These are phyloP conservation scores for Nothobranchius kuhntae DNA, from an alignment of 2,113 vertebrate species.

Conservation along the genomic window DNA sequence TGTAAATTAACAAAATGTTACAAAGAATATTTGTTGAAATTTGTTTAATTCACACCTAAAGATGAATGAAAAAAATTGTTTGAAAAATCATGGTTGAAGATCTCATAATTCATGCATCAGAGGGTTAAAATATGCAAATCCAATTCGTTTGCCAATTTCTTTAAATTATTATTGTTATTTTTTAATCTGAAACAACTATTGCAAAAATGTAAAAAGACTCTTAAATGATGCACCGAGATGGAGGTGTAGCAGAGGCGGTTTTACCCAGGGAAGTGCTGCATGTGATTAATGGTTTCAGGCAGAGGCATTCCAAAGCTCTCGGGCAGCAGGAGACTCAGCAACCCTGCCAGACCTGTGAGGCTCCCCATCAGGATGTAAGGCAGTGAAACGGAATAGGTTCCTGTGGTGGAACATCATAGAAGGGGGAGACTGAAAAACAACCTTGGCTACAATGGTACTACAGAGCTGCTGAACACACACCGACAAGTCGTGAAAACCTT, in stretches of 20 bases:
- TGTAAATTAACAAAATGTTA: no score
- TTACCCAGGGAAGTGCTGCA: slow-evolving; percentile 88
- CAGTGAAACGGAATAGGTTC: slow-evolving; percentile 82
- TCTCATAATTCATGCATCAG: no score
- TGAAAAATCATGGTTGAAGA: no score
- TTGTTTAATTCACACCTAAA: no score
- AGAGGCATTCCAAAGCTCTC: slow-evolving; percentile 85
- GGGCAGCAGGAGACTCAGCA: slow-evolving; percentile 90
- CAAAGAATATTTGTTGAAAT: no score
- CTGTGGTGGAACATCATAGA: slow-evolving; percentile 68
- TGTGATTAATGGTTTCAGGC: slow-evolving; percentile 86
- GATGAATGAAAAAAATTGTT: no score
- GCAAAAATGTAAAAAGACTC: neutral
- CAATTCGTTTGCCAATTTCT: neutral
- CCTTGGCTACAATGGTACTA: neutral
- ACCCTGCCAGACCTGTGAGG: slow-evolving; percentile 81
- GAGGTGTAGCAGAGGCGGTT: neutral
- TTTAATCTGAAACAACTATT: no score
- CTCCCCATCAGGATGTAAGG: slow-evolving; percentile 90
- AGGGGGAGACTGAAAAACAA: slow-evolving; percentile 22
- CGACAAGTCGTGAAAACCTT: neutral
- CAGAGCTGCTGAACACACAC: neutral
- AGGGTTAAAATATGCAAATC: no score
- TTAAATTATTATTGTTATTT: neutral
- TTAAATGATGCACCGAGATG: neutral